Evolutionary conservation across 2,113 vertebrate species (phyloP), one percentile per base, ranked within the genome.

Genomic region (Pteronura brasiliensis): DNA sequence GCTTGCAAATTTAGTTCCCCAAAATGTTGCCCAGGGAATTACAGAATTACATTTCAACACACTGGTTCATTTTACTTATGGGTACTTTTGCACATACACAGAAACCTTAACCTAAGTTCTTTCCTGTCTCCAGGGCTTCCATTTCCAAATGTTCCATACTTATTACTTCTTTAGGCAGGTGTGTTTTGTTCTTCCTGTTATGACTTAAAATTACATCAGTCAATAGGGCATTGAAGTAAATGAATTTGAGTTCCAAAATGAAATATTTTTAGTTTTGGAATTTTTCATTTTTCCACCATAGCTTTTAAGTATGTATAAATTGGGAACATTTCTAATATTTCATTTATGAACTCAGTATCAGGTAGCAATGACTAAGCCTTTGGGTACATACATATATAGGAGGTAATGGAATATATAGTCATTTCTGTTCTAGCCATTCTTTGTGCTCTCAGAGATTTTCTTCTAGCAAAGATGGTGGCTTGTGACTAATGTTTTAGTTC

Each of bases 101-200:
- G 71, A 61, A 97, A 93, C 14, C 21, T 95, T 97, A 88, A 84
- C 71, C 61, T 94, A 61, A 52, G 42, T 79, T 96, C 8, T 23
- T 85, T 90, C 47, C n/a, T 95, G 39, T 85, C 87, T 95, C 84
- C 52, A 90, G 88, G 85, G 88, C 18, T 96, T 94, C 65, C 55
- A 63, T 93, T 97, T 97, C 95, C 96, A 97, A 83, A 95, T 93
- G 31, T 65, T 65, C 57, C 55, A 39, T 96, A 69, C 34, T 76
- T 96, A 81, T 81, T 96, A 87, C 61, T 80, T 94, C 76, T 92
- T 95, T 72, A 93, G 63, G n/a, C 23, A 92, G 36, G 0, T 88
- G 31, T 27, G 20, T 49, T 87, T 88, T 69, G 9, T 96, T 80
- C 72, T 93, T 92, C 69, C 18, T 52, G 5, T 85, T 96, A 77